Percentiles rank a stretch among this genome's conserved stretches.
phyloP scores from a whole-genome alignment of 1,140 invertebrate species.

The Thalassaphorura encarpata region DNA sequence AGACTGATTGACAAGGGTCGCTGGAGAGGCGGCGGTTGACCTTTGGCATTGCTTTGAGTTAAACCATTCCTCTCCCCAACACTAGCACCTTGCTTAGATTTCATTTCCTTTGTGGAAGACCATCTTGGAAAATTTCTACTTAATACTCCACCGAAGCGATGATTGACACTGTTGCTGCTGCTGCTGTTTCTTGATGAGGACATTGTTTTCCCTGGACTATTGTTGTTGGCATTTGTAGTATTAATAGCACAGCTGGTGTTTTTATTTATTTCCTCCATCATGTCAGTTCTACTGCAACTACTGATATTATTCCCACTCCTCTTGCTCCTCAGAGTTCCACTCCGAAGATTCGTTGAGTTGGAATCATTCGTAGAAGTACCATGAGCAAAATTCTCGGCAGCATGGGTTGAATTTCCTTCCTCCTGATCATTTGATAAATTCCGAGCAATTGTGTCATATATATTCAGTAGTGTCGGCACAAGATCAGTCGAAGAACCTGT shows the following conservation, averaged over 20 bases:
- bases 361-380: too few species aligned
- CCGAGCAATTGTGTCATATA: constrained; percentile 52
- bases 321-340: too few species aligned
- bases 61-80: background rate
- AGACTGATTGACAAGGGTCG: constrained; percentile 69
- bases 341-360: too few species aligned
- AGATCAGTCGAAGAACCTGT: constrained; percentile 51
- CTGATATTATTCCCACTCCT: too few species aligned
- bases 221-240: too few species aligned
- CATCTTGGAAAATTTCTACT: constrained; percentile 8
- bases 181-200: constrained; percentile 9
- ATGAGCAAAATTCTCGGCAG: too few species aligned
- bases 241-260: too few species aligned
- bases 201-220: background rate
- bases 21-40: constrained; percentile 20
- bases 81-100: constrained; percentile 11
- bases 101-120: constrained; percentile 15
- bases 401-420: too few species aligned
- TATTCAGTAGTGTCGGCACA: constrained; percentile 51
- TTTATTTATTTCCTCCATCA: too few species aligned
- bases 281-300: too few species aligned
- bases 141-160: too few species aligned
- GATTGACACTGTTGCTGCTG: background rate
- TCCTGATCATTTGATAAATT: constrained; percentile 30
- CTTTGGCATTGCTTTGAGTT: too few species aligned